Evolutionary conservation across 2,113 vertebrate species (phyloP).

Genomic region (Tauraco erythrolophus): DNA sequence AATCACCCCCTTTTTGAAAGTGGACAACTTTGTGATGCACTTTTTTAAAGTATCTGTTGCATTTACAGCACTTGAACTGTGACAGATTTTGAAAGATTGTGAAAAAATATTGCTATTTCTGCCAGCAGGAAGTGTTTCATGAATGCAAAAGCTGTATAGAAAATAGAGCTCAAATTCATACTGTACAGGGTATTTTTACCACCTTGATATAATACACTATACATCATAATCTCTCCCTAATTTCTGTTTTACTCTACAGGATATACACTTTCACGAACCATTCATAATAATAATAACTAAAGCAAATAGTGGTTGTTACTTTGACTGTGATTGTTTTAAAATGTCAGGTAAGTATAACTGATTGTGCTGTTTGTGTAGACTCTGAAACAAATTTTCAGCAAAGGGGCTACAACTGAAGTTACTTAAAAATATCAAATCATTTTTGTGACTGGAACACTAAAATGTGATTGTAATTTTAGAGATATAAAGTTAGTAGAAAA

Average conservation of each 20-base stretch:
- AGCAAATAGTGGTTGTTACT: neutral
- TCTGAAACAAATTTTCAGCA: neutral
- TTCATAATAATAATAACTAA: constrained; percentile 1
- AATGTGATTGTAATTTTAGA: neutral
- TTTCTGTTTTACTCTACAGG: neutral
- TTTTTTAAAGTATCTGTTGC: neutral
- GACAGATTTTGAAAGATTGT: constrained; percentile 10
- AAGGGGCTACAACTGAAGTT: neutral
- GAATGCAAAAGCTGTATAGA: neutral
- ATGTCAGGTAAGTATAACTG: neutral
- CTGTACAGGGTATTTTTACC: neutral
- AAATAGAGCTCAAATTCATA: neutral
- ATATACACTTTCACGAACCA: neutral
- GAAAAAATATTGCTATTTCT: constrained; percentile 25
- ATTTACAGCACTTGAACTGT: neutral
- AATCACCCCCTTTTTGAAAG: neutral
- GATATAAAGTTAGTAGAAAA: neutral
- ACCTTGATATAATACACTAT: neutral
- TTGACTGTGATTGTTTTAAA: neutral
- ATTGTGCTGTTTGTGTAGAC: neutral
- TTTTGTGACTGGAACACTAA: neutral
- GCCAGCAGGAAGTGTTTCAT: neutral
- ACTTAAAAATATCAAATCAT: neutral
- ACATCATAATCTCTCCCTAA: neutral
- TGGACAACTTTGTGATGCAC: neutral